Evolutionary conservation across 2,797 vertebrate species (phyloP).

Genomic region (Tolypeutes matacus): DNA sequence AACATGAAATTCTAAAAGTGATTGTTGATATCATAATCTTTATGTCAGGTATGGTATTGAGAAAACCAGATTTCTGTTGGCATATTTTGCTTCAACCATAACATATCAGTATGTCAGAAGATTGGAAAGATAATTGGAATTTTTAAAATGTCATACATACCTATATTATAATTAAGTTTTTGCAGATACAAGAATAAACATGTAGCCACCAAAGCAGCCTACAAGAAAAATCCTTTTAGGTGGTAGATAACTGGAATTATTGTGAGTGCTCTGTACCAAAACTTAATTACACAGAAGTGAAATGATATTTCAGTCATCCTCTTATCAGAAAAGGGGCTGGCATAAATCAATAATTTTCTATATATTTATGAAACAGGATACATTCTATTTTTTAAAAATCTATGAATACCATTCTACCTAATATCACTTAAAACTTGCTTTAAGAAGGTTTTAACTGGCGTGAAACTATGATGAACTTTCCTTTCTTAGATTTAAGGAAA

Average conservation of each 20-base stretch:
- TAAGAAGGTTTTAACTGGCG: not conserved
- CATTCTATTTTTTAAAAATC: not conserved
- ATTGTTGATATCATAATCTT: not conserved
- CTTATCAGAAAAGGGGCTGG: not conserved
- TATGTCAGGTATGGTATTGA: slow-evolving; percentile 18
- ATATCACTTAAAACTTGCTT: not conserved
- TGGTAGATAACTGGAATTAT: slow-evolving; percentile 20
- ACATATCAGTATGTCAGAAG: not conserved
- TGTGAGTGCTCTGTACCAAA: not conserved
- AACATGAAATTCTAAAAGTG: slow-evolving; percentile 58
- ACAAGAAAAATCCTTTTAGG: slow-evolving; percentile 24
- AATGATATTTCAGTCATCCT: slow-evolving; percentile 18
- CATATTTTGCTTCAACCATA: slow-evolving; percentile 4
- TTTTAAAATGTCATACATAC: not conserved
- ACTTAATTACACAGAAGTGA: slow-evolving; percentile 38
- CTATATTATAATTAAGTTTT: slow-evolving; percentile 12
- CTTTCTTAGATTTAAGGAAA: not conserved
- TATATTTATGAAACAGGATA: slow-evolving; percentile 11
- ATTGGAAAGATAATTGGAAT: not conserved
- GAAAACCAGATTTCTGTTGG: not conserved
- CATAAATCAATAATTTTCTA: slow-evolving; percentile 33
- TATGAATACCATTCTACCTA: not conserved
- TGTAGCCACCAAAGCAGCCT: not conserved
- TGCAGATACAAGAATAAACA: slow-evolving; percentile 5
- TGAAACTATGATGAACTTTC: not conserved